Conservation (phyloP, 2,797 vertebrate species). For the Sebastes flavidus region DNA sequence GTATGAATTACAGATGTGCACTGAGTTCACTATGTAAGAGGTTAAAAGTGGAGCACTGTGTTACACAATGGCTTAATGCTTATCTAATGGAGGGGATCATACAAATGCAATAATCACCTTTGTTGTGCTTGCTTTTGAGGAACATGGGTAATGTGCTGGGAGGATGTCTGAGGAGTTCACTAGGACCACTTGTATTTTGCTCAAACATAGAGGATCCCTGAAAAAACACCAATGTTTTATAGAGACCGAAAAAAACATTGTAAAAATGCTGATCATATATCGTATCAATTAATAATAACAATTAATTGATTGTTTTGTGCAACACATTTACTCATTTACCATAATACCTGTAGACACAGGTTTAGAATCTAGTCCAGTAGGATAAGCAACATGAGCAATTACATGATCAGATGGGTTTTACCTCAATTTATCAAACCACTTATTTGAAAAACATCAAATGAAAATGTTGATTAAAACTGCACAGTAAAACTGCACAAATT, state of each 20-base stretch:
- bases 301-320: neutral
- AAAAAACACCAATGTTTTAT: constrained; percentile 1
- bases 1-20: constrained; percentile 29
- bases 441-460: too few species aligned
- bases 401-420: neutral
- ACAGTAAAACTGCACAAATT: too few species aligned
- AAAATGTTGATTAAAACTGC: too few species aligned
- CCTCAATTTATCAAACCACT: too few species aligned
- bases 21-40: neutral
- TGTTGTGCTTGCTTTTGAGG: constrained; percentile 53
- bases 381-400: neutral
- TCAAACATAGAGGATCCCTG: constrained; percentile 60
- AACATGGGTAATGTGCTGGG: constrained; percentile 32
- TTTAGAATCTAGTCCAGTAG: neutral
- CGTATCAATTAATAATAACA: neutral
- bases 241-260: neutral
- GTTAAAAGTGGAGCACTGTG: neutral
- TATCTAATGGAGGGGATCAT: constrained; percentile 41
- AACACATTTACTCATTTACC: neutral
- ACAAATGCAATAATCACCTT: constrained; percentile 57
- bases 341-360: neutral
- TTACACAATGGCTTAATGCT: constrained; percentile 16
- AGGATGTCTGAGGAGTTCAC: constrained; percentile 64
- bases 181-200: constrained; percentile 42
- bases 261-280: neutral